Percentiles rank a stretch among this genome's conserved stretches.
Evolutionary conservation across 1,140 invertebrate genomes (phyloP).

Genomic region (Pteromalus puparum): DNA sequence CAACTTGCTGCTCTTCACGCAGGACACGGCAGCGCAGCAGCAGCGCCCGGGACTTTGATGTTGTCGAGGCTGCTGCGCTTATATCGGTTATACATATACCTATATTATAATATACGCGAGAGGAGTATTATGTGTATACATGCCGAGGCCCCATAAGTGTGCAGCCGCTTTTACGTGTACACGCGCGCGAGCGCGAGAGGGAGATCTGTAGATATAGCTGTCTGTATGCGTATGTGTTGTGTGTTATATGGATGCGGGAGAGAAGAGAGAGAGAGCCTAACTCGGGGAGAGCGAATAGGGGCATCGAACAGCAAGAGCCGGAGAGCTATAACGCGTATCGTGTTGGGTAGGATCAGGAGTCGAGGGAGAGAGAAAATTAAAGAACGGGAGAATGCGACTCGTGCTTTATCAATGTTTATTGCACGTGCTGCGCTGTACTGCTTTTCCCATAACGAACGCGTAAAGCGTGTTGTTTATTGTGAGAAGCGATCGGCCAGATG

Average conservation of each 20-base stretch:
- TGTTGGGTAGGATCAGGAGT: not conserved
- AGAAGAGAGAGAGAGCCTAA: too few relatives aligned
- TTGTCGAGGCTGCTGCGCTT: too few relatives aligned
- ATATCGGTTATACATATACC: not conserved
- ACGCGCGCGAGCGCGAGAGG: too few relatives aligned
- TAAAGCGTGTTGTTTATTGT: too few relatives aligned
- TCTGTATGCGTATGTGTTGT: too few relatives aligned
- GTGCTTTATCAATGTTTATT: not conserved
- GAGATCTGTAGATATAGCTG: too few relatives aligned
- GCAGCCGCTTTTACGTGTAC: too few relatives aligned
- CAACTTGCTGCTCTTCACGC: slow-evolving; percentile 26
- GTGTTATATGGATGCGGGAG: too few relatives aligned
- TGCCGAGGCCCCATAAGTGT: slow-evolving; percentile 12
- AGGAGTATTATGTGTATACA: not conserved
- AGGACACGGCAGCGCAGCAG: slow-evolving; percentile 6
- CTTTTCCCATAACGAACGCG: too few relatives aligned
- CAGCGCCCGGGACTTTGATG: slow-evolving; percentile 26
- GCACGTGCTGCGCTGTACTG: too few relatives aligned
- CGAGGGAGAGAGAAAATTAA: not conserved
- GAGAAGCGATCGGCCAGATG: too few relatives aligned
- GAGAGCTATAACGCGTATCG: not conserved
- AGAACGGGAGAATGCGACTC: not conserved
- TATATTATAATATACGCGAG: not conserved
- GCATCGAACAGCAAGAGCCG: not conserved
- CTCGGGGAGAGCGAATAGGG: too few relatives aligned